These are phyloP conservation scores for Anniella stebbinsi DNA, from an alignment of 2,797 vertebrate species.

Conservation along the genomic window DNA sequence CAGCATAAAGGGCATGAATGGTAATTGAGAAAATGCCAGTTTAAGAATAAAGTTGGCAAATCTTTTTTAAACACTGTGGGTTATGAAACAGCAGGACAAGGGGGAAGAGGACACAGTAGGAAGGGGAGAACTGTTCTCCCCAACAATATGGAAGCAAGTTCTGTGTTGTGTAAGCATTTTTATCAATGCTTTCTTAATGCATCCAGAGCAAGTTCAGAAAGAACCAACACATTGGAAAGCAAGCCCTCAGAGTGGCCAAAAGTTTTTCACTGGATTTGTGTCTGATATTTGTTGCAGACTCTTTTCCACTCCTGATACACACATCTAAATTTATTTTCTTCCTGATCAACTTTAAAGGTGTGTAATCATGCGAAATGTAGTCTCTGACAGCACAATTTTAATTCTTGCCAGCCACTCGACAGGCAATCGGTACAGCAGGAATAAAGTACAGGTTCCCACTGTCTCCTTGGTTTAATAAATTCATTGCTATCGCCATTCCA, in stretches of 20 bases:
- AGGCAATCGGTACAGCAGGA: slow-evolving; percentile 48
- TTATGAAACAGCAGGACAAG: slow-evolving; percentile 1
- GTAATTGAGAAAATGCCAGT: background rate
- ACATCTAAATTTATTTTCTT: slow-evolving; percentile 71
- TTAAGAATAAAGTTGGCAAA: background rate
- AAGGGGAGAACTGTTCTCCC: background rate
- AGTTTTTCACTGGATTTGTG: slow-evolving; percentile 58
- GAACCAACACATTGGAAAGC: background rate
- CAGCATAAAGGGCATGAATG: background rate
- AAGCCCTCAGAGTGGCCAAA: background rate
- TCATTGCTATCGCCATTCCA: slow-evolving; percentile 48
- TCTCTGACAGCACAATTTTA: slow-evolving; percentile 67
- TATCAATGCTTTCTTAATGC: background rate
- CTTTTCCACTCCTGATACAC: slow-evolving; percentile 56
- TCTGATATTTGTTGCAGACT: slow-evolving; percentile 47
- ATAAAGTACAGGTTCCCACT: slow-evolving; percentile 46
- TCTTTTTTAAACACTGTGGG: background rate
- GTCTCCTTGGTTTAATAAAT: slow-evolving; percentile 53
- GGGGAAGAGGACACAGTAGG: background rate
- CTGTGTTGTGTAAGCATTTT: background rate
- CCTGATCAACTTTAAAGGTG: slow-evolving; percentile 63
- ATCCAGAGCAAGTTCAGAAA: background rate
- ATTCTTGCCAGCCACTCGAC: slow-evolving; percentile 62
- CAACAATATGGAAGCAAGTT: background rate
- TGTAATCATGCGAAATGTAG: slow-evolving; percentile 68